Conservation (phyloP, 2,797 vertebrate genomes). For the Taenioides sp. region DNA sequence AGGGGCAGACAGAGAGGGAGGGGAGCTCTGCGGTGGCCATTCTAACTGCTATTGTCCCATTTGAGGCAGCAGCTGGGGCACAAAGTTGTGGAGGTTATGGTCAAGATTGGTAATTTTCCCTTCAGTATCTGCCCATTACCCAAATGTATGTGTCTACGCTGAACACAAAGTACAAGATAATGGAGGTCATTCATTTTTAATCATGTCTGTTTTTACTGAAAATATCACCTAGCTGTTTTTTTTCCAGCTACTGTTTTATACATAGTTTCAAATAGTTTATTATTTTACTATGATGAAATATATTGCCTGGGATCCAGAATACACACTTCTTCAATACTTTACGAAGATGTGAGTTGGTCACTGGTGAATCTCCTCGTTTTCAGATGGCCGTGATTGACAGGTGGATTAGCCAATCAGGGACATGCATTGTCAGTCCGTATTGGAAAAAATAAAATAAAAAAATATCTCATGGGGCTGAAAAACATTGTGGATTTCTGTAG, state of each 20-base stretch:
- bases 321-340: too few species aligned
- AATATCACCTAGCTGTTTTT: neutral
- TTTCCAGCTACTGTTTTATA: neutral
- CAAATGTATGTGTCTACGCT: neutral
- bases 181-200: neutral
- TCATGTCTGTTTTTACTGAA: neutral
- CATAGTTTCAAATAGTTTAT: too few species aligned
- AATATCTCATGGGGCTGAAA: too few species aligned
- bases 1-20: conserved; percentile 54
- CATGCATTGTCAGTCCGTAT: too few species aligned
- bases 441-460: too few species aligned
- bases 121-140: neutral
- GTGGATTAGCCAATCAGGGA: too few species aligned
- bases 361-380: too few species aligned
- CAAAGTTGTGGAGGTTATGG: conserved; percentile 26
- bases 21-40: conserved; percentile 17
- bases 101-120: neutral
- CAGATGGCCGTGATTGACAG: too few species aligned
- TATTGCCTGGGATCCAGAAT: too few species aligned
- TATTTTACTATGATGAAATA: too few species aligned
- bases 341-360: too few species aligned
- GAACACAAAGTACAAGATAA: neutral
- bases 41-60: conserved; percentile 51
- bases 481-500: too few species aligned
- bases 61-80: conserved; percentile 47